Conservation (phyloP, 2,797 vertebrate species). For the Myotis pilosus region DNA sequence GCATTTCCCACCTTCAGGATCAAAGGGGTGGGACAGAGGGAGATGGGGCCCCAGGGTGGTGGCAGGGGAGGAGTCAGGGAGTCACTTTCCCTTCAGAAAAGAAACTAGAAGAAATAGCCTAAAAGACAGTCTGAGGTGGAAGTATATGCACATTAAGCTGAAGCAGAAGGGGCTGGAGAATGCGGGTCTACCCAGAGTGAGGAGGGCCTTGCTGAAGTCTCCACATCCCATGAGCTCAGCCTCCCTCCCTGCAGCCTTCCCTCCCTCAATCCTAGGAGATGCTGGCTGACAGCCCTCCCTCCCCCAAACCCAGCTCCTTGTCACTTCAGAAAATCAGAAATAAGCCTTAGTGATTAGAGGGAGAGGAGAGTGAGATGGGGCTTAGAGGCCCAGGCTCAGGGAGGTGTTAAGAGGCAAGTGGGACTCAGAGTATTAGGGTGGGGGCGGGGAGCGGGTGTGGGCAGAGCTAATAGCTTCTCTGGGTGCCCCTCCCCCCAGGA, state of each 20-base stretch:
- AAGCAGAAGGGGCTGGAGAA: neutral
- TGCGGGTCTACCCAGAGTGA: neutral
- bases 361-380: conserved; percentile 80
- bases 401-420: conserved; percentile 76
- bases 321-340: conserved; percentile 87
- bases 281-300: conserved; percentile 73
- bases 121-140: neutral
- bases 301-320: conserved; percentile 80
- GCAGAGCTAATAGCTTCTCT: conserved; percentile 71
- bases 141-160: neutral
- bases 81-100: neutral
- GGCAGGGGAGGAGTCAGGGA: neutral
- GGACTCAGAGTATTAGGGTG: conserved; percentile 72
- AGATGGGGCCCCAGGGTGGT: neutral
- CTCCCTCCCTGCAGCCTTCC: conserved; percentile 25
- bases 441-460: conserved; percentile 44
- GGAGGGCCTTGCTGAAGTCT: neutral
- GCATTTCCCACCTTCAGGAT: neutral
- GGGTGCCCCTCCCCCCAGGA: conserved; percentile 46
- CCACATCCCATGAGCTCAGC: neutral
- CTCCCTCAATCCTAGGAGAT: conserved; percentile 61
- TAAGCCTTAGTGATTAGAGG: conserved; percentile 87
- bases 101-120: neutral
- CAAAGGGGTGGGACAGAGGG: neutral
- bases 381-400: conserved; percentile 81